Conservation (phyloP, 37 sponge, comb jelly and placozoan genomes). For the Theonella swinhoei region DNA sequence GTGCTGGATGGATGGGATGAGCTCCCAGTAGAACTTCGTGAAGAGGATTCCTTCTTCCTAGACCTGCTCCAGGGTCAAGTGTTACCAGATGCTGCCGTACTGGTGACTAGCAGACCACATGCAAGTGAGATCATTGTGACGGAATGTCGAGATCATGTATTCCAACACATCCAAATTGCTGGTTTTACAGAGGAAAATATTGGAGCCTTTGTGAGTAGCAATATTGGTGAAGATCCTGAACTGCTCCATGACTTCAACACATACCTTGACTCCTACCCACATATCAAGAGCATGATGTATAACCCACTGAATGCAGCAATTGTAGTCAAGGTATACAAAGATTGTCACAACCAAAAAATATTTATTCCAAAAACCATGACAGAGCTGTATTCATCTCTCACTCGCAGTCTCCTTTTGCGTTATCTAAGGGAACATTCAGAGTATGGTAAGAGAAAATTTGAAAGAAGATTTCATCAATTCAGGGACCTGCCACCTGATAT, state of each 20-base stretch:
- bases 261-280: slow-evolving; percentile 10
- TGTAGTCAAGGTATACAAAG: slow-evolving; percentile 17
- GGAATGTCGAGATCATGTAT: too few species aligned
- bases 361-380: too few species aligned
- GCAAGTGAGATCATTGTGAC: too few species aligned
- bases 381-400: too few species aligned
- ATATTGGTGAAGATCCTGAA: not conserved
- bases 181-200: slow-evolving; percentile 28
- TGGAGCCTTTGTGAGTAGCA: not conserved
- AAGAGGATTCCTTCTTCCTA: slow-evolving; percentile 1
- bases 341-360: not conserved
- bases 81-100: slow-evolving; percentile 7
- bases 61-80: slow-evolving; percentile 1
- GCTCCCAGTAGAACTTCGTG: slow-evolving; percentile 11
- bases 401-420: not conserved
- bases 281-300: too few species aligned
- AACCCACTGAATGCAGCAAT: slow-evolving; percentile 22
- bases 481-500: not conserved
- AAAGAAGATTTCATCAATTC: not conserved
- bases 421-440: not conserved
- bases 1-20: slow-evolving; percentile 54
- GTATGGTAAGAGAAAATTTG: not conserved
- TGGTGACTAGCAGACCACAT: slow-evolving; percentile 41
- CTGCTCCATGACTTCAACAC: not conserved
- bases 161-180: too few species aligned